Percentiles rank a stretch among this genome's conserved stretches.
Evolutionary conservation across 1,140 invertebrate species (phyloP).

Genomic region (Sycophila sp.): DNA sequence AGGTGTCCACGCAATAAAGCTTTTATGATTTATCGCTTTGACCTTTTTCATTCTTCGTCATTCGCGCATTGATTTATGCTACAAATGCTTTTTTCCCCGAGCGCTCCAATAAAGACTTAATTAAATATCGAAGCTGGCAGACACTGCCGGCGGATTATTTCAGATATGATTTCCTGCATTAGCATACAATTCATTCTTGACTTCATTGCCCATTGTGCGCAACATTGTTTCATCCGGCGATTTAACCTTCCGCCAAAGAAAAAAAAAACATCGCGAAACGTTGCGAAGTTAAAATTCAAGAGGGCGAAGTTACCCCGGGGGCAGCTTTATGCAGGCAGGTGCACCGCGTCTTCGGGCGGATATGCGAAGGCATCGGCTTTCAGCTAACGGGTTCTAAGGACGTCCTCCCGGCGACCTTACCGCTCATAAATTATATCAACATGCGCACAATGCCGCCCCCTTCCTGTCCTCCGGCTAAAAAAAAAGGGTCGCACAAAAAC

Average conservation of each 20-base stretch:
- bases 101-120: too few species aligned
- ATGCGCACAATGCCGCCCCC: conserved; percentile 34
- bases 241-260: too few species aligned
- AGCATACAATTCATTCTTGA: too few species aligned
- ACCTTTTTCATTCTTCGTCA: conserved; percentile 18
- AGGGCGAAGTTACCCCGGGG: too few species aligned
- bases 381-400: conserved; percentile 45
- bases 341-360: conserved; percentile 4
- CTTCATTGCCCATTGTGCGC: too few species aligned
- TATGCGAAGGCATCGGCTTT: conserved; percentile 9
- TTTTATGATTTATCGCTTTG: conserved; percentile 24
- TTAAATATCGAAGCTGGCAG: too few species aligned
- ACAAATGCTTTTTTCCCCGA: conserved; percentile 6
- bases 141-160: too few species aligned
- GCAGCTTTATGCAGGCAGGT: conserved; percentile 3
- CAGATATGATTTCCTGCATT: too few species aligned
- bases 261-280: too few species aligned
- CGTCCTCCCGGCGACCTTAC: conserved; percentile 52
- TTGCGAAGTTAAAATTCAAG: too few species aligned
- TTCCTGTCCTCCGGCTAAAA: conserved; percentile 10
- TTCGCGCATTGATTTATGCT: conserved; percentile 25
- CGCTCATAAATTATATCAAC: conserved; percentile 59
- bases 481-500: not conserved
- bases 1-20: conserved; percentile 23
- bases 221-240: too few species aligned